These are phyloP conservation scores for Callocephalon fimbriatum DNA, from an alignment of 2,113 vertebrate species.

Conservation along the genomic window DNA sequence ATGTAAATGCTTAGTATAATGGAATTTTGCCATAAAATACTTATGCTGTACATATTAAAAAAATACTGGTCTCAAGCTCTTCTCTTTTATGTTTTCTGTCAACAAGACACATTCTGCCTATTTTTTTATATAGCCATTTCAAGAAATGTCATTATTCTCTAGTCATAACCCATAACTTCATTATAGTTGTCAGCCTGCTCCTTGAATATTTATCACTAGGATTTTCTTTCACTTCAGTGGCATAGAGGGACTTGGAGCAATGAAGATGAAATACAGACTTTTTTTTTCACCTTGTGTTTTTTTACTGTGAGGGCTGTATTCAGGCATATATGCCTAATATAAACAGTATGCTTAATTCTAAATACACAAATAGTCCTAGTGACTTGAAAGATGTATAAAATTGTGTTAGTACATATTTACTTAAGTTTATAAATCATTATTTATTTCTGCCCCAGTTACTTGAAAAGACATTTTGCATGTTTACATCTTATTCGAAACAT, in stretches of 20 bases:
- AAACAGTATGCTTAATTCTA: neutral
- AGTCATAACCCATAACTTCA: slow-evolving; percentile 6
- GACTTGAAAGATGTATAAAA: neutral
- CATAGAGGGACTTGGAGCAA: neutral
- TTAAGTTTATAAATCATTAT: neutral
- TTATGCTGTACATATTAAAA: slow-evolving; percentile 16
- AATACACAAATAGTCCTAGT: neutral
- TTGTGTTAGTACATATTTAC: neutral
- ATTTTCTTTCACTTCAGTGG: slow-evolving; percentile 33
- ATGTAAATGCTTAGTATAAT: neutral
- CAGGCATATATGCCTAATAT: neutral
- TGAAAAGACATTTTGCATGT: neutral
- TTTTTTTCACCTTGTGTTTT: neutral
- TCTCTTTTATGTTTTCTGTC: slow-evolving; percentile 26
- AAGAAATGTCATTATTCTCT: slow-evolving; percentile 52
- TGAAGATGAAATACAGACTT: neutral
- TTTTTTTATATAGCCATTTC: slow-evolving; percentile 54
- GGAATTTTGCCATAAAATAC: slow-evolving; percentile 7
- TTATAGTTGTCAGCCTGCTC: slow-evolving; percentile 19
- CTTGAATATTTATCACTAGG: slow-evolving; percentile 50
- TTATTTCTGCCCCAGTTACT: slow-evolving; percentile 41
- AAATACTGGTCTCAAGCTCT: slow-evolving; percentile 55
- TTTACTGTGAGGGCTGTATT: neutral
- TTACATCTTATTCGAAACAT: neutral
- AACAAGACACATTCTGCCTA: slow-evolving; percentile 62